Evolutionary conservation across 2,888 invertebrate genomes (phyloP).

Genomic region (Lasioglossum vierecki): DNA sequence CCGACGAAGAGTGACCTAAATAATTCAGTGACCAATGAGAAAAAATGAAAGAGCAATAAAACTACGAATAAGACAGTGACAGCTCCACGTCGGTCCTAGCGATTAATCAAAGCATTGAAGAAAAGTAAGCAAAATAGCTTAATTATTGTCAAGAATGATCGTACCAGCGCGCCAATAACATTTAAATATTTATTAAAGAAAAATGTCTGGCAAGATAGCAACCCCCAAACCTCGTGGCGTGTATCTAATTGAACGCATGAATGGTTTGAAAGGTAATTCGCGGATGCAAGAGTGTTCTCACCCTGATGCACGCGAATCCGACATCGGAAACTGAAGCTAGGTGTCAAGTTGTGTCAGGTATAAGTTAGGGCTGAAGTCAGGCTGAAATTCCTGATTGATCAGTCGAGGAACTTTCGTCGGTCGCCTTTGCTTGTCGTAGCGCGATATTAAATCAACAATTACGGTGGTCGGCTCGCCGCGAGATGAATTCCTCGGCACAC

Average conservation of each 20-base stretch:
- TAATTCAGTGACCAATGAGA: too few species aligned
- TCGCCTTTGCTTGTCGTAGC: not conserved
- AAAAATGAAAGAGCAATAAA: too few species aligned
- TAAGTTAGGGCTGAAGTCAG: constrained; percentile 24
- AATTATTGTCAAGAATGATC: too few species aligned
- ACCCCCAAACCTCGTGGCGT: constrained; percentile 28
- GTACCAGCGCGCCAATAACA: too few species aligned
- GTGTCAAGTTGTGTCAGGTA: too few species aligned
- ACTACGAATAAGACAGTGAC: not conserved
- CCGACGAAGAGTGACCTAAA: too few species aligned
- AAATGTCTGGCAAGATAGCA: constrained; percentile 24
- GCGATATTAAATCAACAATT: constrained; percentile 13
- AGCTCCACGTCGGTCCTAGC: not conserved
- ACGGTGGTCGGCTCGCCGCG: not conserved
- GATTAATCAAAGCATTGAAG: not conserved
- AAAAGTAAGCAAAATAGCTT: not conserved
- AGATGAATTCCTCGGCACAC: not conserved
- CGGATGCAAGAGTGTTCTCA: constrained; percentile 68
- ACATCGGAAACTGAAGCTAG: constrained; percentile 16
- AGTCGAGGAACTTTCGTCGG: not conserved
- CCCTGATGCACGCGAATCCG: constrained; percentile 43
- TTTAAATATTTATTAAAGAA: too few species aligned
- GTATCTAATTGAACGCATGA: constrained; percentile 76
- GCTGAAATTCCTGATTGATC: constrained; percentile 8
- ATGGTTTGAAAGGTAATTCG: constrained; percentile 69